Evolutionary conservation across 2,113 vertebrate genomes (phyloP).

Genomic region (Elephas maximus): DNA sequence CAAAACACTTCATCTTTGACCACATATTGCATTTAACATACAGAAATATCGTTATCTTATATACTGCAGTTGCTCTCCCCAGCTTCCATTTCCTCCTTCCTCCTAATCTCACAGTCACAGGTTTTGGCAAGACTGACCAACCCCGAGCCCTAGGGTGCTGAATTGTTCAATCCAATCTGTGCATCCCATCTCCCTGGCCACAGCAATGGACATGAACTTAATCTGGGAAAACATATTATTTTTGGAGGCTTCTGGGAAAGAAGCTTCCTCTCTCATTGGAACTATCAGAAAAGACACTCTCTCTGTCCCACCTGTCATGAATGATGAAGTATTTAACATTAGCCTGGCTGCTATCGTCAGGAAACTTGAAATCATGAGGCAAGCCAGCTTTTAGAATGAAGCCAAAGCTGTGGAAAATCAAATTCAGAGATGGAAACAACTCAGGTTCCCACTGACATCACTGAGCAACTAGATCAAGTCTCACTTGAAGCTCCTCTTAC

Average conservation of each 20-base stretch:
- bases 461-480: not conserved
- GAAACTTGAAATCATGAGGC: not conserved
- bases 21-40: not conserved
- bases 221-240: constrained; percentile 13
- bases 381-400: constrained; percentile 39
- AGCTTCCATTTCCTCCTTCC: not conserved
- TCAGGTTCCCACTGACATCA: not conserved
- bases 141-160: not conserved
- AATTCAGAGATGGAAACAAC: not conserved
- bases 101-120: not conserved
- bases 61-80: not conserved
- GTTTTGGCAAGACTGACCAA: not conserved
- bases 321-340: not conserved
- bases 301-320: not conserved
- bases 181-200: not conserved
- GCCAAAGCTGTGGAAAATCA: not conserved
- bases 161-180: constrained; percentile 19
- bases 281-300: not conserved
- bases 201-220: constrained; percentile 22
- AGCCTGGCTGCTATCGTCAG: not conserved
- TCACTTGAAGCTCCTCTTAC: not conserved
- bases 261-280: not conserved
- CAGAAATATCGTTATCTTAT: not conserved
- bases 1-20: not conserved
- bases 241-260: not conserved